Base-by-base conservation (phyloP, 2,113 vertebrate species). In the Andinoacara biseriatus region DNA sequence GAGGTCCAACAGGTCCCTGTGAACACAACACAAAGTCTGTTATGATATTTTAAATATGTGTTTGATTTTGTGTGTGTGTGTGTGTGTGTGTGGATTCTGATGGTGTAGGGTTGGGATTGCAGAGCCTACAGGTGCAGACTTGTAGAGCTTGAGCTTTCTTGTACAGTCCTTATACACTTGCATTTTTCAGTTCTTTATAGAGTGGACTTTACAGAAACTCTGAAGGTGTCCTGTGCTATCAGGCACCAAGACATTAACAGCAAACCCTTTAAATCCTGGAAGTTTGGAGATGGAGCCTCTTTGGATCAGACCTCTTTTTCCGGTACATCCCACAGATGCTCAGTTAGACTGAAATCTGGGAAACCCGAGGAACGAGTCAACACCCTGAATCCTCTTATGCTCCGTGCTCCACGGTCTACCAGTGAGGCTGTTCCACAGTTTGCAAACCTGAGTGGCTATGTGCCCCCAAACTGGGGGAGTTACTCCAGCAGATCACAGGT, bases 1-100 rank as follows among this genome's bases (percentile, higher is more conserved):
- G 93, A 87, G 97, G 97, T 90, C 98, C 98, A 60, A 97, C 96
- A 60, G 97, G 93, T 84, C 98, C 98, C 98, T 99, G 84, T 33
- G 69, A 74, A 33, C 79, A 87, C 6, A 57, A 86, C 5, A 80
- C 49, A 62, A 7, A 33, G 33, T 33, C 33, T 33, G 33, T 52
- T 4, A 52, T 72, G 17, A 72, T 67, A 29, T 67, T 29, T 40
- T 38, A 33, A 33, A 33, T 33, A 33, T 26, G 26, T 26, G 26
- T 26, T 26, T 26, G 26, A 2, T 2, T 26, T 2, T 26, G 26
- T 26, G 26, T 26, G 26, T 26, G 26, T 26, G 26, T 26, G 26
- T 26, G 26, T 26, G 26, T 26, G 26, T 26, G 26, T 26, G 26
- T 26, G 26, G n/a, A n/a, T n/a, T n/a, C 31, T 43, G 40, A 43